Evolutionary conservation across 2,888 invertebrate species (phyloP).

Genomic region (Tipula unca): DNA sequence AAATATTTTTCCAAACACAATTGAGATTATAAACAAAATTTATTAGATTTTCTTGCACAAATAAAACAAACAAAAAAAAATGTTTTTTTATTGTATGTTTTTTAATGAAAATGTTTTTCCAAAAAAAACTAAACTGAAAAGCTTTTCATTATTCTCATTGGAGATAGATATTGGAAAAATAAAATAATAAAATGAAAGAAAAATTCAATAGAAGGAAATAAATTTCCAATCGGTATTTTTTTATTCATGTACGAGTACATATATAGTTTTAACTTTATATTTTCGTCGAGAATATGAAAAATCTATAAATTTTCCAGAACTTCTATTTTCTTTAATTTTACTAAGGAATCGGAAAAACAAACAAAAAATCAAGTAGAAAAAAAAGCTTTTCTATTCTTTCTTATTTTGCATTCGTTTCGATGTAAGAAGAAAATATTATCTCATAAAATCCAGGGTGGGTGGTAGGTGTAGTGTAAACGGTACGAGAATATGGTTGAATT

Average conservation of each 20-base stretch:
- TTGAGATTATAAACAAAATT: background rate
- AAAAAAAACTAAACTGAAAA: background rate
- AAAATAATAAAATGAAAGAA: background rate
- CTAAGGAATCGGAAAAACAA: background rate
- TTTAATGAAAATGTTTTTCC: constrained; percentile 2
- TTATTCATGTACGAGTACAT: background rate
- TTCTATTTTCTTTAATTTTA: background rate
- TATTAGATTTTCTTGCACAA: background rate
- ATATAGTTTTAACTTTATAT: background rate
- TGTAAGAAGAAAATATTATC: background rate
- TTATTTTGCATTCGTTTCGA: background rate
- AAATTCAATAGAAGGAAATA: background rate
- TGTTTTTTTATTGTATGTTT: background rate
- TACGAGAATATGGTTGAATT: background rate
- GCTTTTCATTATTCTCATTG: background rate
- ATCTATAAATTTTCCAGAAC: background rate
- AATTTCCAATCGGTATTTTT: background rate
- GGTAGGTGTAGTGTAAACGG: background rate
- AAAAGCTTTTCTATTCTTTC: background rate
- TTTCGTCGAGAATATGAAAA: background rate
- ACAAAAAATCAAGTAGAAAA: background rate
- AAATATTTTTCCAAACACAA: background rate
- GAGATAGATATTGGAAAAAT: background rate
- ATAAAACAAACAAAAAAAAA: background rate
- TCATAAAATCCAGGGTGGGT: background rate